Base-by-base conservation (phyloP, 2,113 vertebrate genomes). In the Andinoacara biseriatus region DNA sequence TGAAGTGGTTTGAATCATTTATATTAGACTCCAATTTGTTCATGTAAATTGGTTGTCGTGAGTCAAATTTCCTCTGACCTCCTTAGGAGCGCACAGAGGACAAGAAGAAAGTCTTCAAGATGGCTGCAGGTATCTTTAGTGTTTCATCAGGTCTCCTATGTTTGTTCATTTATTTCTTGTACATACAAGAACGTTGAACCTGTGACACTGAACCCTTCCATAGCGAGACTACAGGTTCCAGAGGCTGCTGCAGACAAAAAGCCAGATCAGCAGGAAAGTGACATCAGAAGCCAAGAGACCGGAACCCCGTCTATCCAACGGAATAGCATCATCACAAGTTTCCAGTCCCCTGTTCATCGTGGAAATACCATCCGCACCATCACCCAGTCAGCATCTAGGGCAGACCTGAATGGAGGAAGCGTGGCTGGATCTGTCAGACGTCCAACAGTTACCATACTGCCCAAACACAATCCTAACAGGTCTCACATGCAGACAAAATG, bases 41-140 rank as follows among this genome's bases (percentile, higher is more conserved):
- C 33, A 35, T 35, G 35, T 35, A 35, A 35, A 35, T 35, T 7
- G 35, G 8, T 35, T 7, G 8, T 46, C 63, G 49, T 17, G 63
- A 17, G 13, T 63, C 2, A 1, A 17, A 5, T 49, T 65, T 26
- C 18, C n/a, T 35, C 79, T 18, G 7, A n/a, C 74, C 11, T 74
- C 13, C 92, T 61, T 43, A 99, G 98, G 98, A 98, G 86, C 95
- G 98, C 83, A 97, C 96, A 13, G 98, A 98, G 35, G 98, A 99
- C 79, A 99, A 99, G 95, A 99, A 97, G 86, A 99, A 99, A 92
- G 97, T 97, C 26, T 96, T 97, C 86, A 96, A 99, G 88, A 90
- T 98, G 95, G 96, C 96, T 88, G 97, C 95, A 92, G 98, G 98
- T 99, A 89, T 93, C 10, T 82, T 17, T 58, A 3, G 4, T 81